These are phyloP conservation scores for Rallus crepitans DNA, from an alignment of 2,797 vertebrate species.

Conservation along the genomic window DNA sequence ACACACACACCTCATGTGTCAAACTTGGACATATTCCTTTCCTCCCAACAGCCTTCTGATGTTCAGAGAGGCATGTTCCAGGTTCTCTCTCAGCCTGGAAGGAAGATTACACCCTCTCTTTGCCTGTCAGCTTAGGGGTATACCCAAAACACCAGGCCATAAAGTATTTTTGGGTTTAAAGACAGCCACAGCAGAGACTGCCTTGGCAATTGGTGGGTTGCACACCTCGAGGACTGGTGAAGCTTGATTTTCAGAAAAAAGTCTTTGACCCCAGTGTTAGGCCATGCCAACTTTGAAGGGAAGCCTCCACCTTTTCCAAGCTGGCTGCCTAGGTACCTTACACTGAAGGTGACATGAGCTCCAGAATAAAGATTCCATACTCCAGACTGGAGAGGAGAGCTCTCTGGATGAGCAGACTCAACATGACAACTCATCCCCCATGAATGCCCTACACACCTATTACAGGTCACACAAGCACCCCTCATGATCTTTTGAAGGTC, in stretches of 20 bases:
- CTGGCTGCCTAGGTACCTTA: background rate
- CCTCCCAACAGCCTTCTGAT: background rate
- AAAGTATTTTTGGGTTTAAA: background rate
- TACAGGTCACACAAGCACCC: background rate
- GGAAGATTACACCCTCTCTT: background rate
- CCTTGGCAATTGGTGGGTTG: background rate
- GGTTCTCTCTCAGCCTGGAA: background rate
- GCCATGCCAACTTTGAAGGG: background rate
- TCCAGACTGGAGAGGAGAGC: background rate
- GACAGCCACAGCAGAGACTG: background rate
- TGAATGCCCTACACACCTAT: background rate
- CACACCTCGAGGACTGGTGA: background rate
- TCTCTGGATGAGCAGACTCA: background rate
- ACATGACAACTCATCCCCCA: background rate
- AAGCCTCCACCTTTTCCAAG: rapidly evolving
- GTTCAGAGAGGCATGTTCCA: background rate
- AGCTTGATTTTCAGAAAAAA: background rate
- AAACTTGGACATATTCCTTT: background rate
- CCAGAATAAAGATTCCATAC: background rate
- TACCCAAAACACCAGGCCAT: background rate
- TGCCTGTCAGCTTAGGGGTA: background rate
- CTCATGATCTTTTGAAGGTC: background rate
- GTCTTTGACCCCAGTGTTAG: background rate
- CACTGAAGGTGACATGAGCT: background rate
- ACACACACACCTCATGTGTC: rapidly evolving